Evolutionary conservation across 2,888 invertebrate genomes (phyloP), one percentile per base, ranked within the genome.

Genomic region (Heliconius charithonia): DNA sequence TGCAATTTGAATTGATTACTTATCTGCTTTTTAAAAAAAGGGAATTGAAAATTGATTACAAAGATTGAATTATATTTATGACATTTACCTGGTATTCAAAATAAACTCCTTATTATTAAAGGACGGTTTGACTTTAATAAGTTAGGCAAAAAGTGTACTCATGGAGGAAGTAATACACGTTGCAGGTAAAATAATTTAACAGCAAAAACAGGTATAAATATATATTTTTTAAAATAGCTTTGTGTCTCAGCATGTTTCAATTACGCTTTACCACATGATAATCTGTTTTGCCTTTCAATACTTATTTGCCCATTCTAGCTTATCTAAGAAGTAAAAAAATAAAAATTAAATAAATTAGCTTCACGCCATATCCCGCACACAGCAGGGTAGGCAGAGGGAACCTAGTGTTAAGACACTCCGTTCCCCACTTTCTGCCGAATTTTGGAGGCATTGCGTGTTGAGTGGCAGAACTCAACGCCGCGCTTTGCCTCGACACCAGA

Each of bases 161-260:
- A 37, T 41, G 41, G 12, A 69, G n/a, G 12, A 67, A 37, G 67
- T 67, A 41, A 41, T 62, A 62, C 13, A 25, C 62, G 62, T 62
- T 62, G 63, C 69, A 69, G 69, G 69, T 69, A 69, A 25, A 67
- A 25, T 25, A 69, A 69, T 41, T 41, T 41, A 16, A 69, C 3
- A 69, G n/a, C 41, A n/a, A 25, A 41, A 69, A 25, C 0, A n/a
- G n/a, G 13, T 37, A 4, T 12, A 67, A 41, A 22, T n/a, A 32
- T 32, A 22, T 32, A 62, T 59, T 22, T 19, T 19, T 65, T 19
- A 9, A 65, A 29, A 65, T 65, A 63, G 25, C 16, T 63, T 56
- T 22, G 56, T 4, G 56, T 7, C 56, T n/a, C 56, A 22, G 56
- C n/a, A 59, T 59, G 7, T n/a, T 2, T n/a, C n/a, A 25, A 63